Base-by-base conservation (phyloP, 1,140 invertebrate species). In the Sitophilus oryzae region DNA sequence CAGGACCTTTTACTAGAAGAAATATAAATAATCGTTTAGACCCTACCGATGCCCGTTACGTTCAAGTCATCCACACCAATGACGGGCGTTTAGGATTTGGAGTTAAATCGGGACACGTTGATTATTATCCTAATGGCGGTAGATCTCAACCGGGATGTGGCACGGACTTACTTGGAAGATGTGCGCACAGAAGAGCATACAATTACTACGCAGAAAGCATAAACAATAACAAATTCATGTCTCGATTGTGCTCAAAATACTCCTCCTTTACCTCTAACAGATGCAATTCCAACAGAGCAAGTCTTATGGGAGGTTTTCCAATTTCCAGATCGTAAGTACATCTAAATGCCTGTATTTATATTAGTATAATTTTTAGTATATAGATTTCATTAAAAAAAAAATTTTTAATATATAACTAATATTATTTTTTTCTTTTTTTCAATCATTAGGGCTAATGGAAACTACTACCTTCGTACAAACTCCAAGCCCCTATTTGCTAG, bases 61-160 rank as follows among this genome's bases (percentile, higher is more conserved):
- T 84, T 0, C 79, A 84, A 57, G 73, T 82, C 1, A 76, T 85
- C 25, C 84, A 86, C 63, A 80, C 82, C 0, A 80, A 82, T 61
- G 76, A 71, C 60, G 69, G 76, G 53, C 53, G 77, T 52, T 72
- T 84, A 21, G 83, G 80, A 2, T 81, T 82, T 59, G 67, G 69
- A 22, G 76, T 74, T 1, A 76, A 80, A 0, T 63, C 83, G 37
- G 83, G 83, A 3, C 79, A 85, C 62, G 81, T 78, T 30, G 85
- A 88, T 69, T 88, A 85, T 65, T 86, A 81, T 30, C 25, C 25
- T 11, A 30, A 30, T 30, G 25, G 25, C 11, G 25, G 25, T 6
- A 30, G 11, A 5, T 6, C 5, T 30, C 25, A 30, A 30, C 25
- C 11, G 5, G 25, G 25, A 30, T 30, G 25, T 30, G 5, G 5